Percentiles rank a stretch among this genome's conserved stretches.
Conservation (phyloP, 2,113 vertebrate genomes). For the Nothocercus julius region DNA sequence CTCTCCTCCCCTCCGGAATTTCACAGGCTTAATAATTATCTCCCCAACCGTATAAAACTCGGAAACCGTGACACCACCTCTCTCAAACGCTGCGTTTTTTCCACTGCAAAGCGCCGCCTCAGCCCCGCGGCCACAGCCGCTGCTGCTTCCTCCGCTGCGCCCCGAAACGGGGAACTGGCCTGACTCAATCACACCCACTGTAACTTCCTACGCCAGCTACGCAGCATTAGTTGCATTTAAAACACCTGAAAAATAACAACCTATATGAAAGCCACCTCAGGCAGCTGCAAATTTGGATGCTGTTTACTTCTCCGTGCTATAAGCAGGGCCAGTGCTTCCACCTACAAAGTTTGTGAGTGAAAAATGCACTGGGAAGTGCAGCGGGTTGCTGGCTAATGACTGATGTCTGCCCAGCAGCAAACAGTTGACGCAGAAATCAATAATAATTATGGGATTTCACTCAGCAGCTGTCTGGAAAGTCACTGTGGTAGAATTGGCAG, state of each 20-base stretch:
- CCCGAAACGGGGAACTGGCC: background rate
- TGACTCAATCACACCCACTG: accelerated
- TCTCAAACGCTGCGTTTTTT: too few species aligned
- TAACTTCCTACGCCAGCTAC: background rate
- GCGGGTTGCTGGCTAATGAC: background rate
- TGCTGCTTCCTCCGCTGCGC: background rate
- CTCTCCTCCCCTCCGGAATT: accelerated
- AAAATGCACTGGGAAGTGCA: background rate
- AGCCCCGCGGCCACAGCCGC: background rate
- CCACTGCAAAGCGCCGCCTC: background rate
- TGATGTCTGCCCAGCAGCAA: background rate
- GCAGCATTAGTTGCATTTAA: background rate
- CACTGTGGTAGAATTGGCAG: background rate
- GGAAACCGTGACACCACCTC: background rate
- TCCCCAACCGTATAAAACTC: accelerated
- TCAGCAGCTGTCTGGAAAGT: background rate
- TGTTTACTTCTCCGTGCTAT: background rate
- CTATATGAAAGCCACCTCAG: too few species aligned
- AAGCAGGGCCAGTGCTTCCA: accelerated
- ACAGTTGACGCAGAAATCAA: background rate
- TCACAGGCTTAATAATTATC: background rate
- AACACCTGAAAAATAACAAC: background rate
- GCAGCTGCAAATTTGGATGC: too few species aligned
- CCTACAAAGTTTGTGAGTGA: accelerated
- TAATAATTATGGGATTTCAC: background rate